These are phyloP conservation scores for Aplysina aerophoba DNA, from an alignment of 37 sponge, comb jelly and placozoan species.

Conservation along the genomic window DNA sequence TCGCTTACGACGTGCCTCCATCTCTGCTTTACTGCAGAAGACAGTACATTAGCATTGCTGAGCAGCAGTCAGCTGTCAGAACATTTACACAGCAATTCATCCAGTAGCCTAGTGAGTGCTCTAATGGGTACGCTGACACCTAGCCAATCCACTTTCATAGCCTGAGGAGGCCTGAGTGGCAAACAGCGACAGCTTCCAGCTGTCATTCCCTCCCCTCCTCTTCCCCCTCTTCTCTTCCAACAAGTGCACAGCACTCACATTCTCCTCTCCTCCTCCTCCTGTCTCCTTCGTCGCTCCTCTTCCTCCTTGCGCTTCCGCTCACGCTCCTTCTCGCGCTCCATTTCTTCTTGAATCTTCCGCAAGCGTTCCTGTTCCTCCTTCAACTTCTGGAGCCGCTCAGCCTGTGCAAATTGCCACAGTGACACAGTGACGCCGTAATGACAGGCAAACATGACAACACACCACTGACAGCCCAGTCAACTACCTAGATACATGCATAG, in stretches of 20 bases:
- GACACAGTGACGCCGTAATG: neutral
- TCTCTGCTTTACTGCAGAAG: slow-evolving; percentile 72
- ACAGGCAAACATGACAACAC: neutral
- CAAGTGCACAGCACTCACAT: slow-evolving; percentile 35
- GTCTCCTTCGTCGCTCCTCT: slow-evolving; percentile 60
- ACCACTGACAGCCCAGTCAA: neutral
- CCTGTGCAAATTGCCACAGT: slow-evolving; percentile 16
- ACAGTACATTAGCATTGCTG: neutral
- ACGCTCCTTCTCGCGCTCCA: slow-evolving; percentile 88
- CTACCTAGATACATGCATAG: neutral
- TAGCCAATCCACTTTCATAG: too few species aligned
- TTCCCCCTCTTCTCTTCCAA: too few species aligned
- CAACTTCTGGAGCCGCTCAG: slow-evolving; percentile 49
- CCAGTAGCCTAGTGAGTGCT: neutral
- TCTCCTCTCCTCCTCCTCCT: slow-evolving; percentile 87
- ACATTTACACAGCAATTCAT: neutral
- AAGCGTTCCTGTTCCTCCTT: slow-evolving; percentile 79
- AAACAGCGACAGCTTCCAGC: too few species aligned
- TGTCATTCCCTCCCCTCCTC: too few species aligned
- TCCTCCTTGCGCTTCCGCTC: slow-evolving; percentile 73
- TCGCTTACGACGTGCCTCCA: slow-evolving; percentile 65
- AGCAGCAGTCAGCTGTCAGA: too few species aligned
- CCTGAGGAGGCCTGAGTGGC: too few species aligned
- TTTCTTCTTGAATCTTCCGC: slow-evolving; percentile 84
- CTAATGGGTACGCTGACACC: neutral